Evolutionary conservation across 2,797 vertebrate genomes (phyloP).

Genomic region (Darevskia nairensis): DNA sequence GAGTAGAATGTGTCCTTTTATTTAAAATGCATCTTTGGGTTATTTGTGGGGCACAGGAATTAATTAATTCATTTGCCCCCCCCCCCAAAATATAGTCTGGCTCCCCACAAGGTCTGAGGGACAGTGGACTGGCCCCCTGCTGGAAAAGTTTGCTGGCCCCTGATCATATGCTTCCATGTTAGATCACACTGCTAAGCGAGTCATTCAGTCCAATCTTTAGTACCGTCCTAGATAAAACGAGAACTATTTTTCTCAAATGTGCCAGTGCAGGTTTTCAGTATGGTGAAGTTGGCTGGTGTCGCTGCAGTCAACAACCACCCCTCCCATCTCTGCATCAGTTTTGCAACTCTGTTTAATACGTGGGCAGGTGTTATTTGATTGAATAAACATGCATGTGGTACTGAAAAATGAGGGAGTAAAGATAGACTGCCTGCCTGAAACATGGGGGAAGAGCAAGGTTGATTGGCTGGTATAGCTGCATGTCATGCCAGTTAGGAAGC

Average conservation of each 20-base stretch:
- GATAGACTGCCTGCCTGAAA: neutral
- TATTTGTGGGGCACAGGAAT: too few relatives aligned
- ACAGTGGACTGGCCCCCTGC: too few relatives aligned
- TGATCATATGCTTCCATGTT: neutral
- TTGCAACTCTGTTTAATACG: neutral
- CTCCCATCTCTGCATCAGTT: neutral
- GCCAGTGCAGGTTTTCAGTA: neutral
- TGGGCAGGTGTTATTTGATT: neutral
- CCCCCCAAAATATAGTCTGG: too few relatives aligned
- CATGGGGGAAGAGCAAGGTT: neutral
- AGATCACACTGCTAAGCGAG: neutral
- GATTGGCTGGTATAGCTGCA: neutral
- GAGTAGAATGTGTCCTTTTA: too few relatives aligned
- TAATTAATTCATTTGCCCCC: too few relatives aligned
- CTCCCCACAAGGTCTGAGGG: too few relatives aligned
- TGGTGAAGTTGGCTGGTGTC: neutral
- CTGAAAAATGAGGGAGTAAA: neutral
- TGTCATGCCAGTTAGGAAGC: neutral
- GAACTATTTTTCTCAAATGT: neutral
- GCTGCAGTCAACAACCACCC: too few relatives aligned
- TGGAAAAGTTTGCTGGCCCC: too few relatives aligned
- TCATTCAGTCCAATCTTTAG: slow-evolving; percentile 4
- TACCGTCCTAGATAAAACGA: neutral
- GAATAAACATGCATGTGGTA: neutral
- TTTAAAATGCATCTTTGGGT: too few relatives aligned